phyloP scores from a whole-genome alignment of 2,797 vertebrate species.

The Galaxias olidus region DNA sequence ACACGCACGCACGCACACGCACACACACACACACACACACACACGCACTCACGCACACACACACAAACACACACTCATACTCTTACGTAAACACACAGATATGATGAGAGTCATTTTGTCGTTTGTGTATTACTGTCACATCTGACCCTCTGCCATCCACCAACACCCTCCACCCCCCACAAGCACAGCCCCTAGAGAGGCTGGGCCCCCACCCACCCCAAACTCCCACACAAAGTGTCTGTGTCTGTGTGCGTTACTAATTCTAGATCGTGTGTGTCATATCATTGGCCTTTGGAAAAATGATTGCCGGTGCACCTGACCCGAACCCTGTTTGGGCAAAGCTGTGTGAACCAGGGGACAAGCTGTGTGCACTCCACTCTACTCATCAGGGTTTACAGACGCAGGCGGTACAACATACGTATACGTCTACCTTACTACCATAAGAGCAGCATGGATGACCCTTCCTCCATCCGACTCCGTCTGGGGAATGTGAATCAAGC shows the following conservation, averaged over 20 bases:
- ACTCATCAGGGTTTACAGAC: constrained; percentile 23
- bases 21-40: constrained; percentile 11
- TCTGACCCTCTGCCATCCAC: constrained; percentile 7
- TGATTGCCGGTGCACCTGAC: constrained; percentile 18
- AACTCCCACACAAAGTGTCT: neutral
- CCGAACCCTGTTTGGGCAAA: neutral
- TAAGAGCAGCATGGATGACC: constrained; percentile 18
- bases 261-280: constrained; percentile 8
- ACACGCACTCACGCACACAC: constrained; percentile 5
- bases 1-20: neutral
- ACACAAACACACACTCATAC: constrained; percentile 9
- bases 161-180: neutral
- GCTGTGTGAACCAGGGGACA: constrained; percentile 7
- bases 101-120: constrained; percentile 32
- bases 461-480: constrained; percentile 4
- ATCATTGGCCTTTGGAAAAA: neutral
- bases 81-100: constrained; percentile 38
- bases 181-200: neutral
- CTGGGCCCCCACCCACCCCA: neutral
- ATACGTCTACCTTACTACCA: constrained; percentile 16
- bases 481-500: constrained; percentile 26
- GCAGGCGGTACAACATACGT: constrained; percentile 3
- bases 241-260: constrained; percentile 15
- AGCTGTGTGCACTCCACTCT: constrained; percentile 18
- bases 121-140: constrained; percentile 21